phyloP scores from a whole-genome alignment of 2,113 vertebrate genomes.

The Peromyscus maniculatus region DNA sequence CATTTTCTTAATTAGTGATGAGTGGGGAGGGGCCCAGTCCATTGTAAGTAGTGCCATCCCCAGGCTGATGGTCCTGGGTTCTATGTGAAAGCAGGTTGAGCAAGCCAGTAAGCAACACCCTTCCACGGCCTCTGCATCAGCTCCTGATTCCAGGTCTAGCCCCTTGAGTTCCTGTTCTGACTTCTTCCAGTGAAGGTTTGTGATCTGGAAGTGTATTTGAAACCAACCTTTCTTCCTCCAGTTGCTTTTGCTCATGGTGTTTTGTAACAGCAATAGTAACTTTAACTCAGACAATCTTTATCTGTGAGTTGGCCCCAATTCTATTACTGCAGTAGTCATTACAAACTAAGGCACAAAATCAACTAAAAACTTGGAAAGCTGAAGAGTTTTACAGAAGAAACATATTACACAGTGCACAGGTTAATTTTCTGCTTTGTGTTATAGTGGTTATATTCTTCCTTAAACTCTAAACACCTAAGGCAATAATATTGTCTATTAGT shows the following conservation, averaged over 20 bases:
- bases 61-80: background rate
- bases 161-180: background rate
- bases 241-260: background rate
- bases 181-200: background rate
- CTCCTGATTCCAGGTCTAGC: background rate
- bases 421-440: background rate
- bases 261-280: background rate
- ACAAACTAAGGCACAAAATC: background rate
- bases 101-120: background rate
- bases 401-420: background rate
- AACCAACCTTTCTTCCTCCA: background rate
- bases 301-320: background rate
- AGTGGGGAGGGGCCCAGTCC: background rate
- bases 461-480: conserved; percentile 22
- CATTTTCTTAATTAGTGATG: background rate
- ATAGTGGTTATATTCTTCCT: background rate
- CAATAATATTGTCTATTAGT: background rate
- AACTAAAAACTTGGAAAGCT: background rate
- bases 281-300: background rate
- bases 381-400: background rate
- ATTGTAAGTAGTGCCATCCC: background rate
- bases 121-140: background rate
- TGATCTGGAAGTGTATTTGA: background rate
- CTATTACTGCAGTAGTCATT: background rate
- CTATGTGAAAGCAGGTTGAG: background rate